Evolutionary conservation across 2,888 invertebrate genomes (phyloP), one percentile per base, ranked within the genome.

Genomic region (Eristalinus sepulchralis): DNA sequence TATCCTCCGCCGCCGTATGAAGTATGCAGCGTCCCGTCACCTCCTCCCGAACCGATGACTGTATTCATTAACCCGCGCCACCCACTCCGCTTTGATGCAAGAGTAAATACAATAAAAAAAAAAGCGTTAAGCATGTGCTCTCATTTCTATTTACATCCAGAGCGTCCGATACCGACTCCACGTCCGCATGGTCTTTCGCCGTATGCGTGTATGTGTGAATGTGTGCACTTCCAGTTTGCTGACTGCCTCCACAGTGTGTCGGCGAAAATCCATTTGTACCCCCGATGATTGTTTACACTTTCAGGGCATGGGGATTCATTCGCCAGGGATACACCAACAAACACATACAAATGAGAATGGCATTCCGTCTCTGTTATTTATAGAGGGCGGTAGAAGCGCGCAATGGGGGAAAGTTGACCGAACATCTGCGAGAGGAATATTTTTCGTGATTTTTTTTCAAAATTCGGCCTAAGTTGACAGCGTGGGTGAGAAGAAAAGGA

Each of bases 101-200:
- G 59, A 77, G 64, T 82, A 64, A 82, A 82, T 72, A 27, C 27
- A 27, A 27, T 27, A 27, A 85, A 77, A 24, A 81, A 27, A 85
- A 77, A 24, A 81, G 76, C 68, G 22, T 22, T 27, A 13, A 75
- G 68, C 79, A 83, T 79, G 73, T 72, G 83, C 83, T 83, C 67
- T 68, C 78, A 47, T 68, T 73, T 78, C 39, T 70, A 31, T 77
- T 77, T 77, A 60, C 71, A 67, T 47, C 47, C 27, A 27, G 47
- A 47, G 17, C n/a, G 34, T 34, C 34, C 34, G 34, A 6, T 5
- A 4, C 10, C 34, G 47, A 47, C n/a, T 47, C n/a, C 47, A 8
- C n/a, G 17, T 47, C 31, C 82, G 55, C 36, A 76, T 53, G 63
- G 36, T 47, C 5, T 8, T n/a, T 47, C 39, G 4, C 13, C 2